Percentiles rank a stretch among this genome's conserved stretches.
phyloP scores from a whole-genome alignment of 2,113 vertebrate species.

The Shinisaurus crocodilurus region DNA sequence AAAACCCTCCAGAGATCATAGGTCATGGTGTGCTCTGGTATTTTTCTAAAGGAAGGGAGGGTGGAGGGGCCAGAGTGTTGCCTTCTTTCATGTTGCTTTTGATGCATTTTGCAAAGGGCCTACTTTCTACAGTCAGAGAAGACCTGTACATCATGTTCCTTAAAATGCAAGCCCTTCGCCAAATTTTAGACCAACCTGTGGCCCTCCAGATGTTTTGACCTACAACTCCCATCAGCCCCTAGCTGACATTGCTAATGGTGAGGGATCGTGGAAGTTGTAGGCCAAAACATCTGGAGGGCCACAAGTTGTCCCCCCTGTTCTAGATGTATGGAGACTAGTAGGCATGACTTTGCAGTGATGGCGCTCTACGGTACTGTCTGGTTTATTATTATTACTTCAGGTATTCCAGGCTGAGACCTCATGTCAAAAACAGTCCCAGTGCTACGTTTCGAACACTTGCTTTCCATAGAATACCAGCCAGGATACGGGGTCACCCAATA shows the following conservation, averaged over 20 bases:
- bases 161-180: neutral
- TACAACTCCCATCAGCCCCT: too few species aligned
- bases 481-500: neutral
- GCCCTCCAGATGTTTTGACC: too few species aligned
- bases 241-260: too few species aligned
- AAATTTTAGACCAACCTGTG: neutral
- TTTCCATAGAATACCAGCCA: neutral
- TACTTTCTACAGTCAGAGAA: neutral
- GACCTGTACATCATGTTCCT: neutral
- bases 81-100: neutral
- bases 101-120: neutral
- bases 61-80: neutral
- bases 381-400: neutral
- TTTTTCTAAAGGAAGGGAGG: conserved; percentile 28
- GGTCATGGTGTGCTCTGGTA: conserved; percentile 15
- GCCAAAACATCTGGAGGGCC: too few species aligned
- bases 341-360: neutral
- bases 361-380: neutral
- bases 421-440: neutral
- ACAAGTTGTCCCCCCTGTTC: too few species aligned
- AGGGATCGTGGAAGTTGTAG: too few species aligned
- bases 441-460: neutral
- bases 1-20: neutral
- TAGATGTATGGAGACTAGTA: neutral
- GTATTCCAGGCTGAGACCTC: neutral